A percentile compares a stretch with the other conserved stretches of the same genome.
These are phyloP conservation scores for Sinosuthora webbiana DNA, from an alignment of 2,113 vertebrate species.

Conservation along the genomic window DNA sequence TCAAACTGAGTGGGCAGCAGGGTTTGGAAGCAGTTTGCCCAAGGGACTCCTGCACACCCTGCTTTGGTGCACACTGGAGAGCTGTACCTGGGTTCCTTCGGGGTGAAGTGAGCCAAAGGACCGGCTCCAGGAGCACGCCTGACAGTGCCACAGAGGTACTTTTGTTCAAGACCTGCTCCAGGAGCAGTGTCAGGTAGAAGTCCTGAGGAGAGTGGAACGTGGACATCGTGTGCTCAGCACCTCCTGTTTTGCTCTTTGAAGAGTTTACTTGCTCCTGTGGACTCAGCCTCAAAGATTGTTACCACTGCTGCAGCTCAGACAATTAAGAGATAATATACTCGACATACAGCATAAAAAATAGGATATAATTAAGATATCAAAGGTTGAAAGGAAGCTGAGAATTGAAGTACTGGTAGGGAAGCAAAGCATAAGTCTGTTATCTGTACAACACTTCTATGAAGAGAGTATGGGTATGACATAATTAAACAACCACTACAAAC, in stretches of 20 bases:
- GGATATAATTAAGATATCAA: slow-evolving; percentile 43
- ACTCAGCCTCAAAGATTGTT: not conserved
- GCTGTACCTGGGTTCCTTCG: not conserved
- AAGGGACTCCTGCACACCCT: not conserved
- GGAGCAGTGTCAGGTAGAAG: not conserved
- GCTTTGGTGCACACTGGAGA: not conserved
- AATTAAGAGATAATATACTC: slow-evolving; percentile 3
- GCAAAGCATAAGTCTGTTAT: slow-evolving; percentile 4
- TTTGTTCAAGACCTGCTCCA: not conserved
- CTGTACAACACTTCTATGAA: not conserved
- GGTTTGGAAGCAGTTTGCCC: not conserved
- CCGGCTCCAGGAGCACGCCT: rapidly evolving
- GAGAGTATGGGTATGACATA: not conserved
- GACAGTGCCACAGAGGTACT: not conserved
- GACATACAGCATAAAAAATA: not conserved
- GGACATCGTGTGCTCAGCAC: rapidly evolving
- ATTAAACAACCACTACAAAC: slow-evolving; percentile 24
- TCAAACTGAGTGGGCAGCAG: rapidly evolving
- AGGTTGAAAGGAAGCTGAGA: slow-evolving; percentile 32
- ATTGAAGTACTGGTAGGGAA: not conserved
- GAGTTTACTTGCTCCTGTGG: not conserved
- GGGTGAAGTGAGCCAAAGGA: not conserved
- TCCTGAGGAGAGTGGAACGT: not conserved
- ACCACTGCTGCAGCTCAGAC: not conserved
- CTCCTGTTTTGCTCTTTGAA: not conserved